Evolutionary conservation across 2,113 vertebrate genomes (phyloP).

Genomic region (Phainopepla nitens): DNA sequence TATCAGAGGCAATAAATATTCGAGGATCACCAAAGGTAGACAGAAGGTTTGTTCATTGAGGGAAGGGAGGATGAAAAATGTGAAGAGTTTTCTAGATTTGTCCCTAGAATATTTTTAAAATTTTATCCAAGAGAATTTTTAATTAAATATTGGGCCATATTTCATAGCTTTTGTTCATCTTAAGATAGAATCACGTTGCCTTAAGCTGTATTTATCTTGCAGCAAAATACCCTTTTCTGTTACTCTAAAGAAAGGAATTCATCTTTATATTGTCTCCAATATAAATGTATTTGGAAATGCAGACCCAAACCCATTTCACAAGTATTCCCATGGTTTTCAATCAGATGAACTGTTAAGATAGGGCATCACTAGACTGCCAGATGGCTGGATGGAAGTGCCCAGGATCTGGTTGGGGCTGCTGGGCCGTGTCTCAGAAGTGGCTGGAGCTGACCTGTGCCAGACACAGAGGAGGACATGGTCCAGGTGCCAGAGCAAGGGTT

Average conservation of each 20-base stretch:
- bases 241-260: not conserved
- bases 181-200: not conserved
- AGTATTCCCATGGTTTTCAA: not conserved
- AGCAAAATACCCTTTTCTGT: not conserved
- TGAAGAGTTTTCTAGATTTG: not conserved
- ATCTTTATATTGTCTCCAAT: not conserved
- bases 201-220: not conserved
- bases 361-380: not conserved
- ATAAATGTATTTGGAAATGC: not conserved
- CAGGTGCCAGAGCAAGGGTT: not conserved
- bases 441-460: accelerated
- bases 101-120: not conserved
- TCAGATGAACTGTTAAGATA: not conserved
- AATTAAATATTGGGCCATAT: not conserved
- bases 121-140: not conserved
- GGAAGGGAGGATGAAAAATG: not conserved
- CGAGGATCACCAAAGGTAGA: not conserved
- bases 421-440: not conserved
- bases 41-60: not conserved
- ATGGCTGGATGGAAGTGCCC: accelerated
- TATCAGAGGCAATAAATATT: constrained; percentile 27
- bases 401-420: not conserved
- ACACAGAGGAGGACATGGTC: not conserved
- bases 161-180: not conserved
- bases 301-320: not conserved